Evolutionary conservation across 2,113 vertebrate species (phyloP).

Genomic region (Apteryx owenii): DNA sequence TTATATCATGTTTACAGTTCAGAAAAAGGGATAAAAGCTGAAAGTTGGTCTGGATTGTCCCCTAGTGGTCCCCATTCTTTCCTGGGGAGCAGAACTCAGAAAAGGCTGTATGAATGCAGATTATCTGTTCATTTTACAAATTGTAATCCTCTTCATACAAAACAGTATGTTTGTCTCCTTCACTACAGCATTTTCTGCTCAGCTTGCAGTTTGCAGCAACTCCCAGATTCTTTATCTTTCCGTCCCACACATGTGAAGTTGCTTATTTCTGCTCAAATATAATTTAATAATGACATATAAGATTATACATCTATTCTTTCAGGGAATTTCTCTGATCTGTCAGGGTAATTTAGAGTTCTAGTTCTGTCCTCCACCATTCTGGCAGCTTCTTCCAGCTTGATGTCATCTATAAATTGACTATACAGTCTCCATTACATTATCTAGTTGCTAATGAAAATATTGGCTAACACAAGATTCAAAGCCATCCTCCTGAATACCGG

Average conservation of each 20-base stretch:
- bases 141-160: not conserved
- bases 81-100: conserved; percentile 14
- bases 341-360: not conserved
- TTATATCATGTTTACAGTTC: conserved; percentile 62
- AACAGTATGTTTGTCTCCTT: not conserved
- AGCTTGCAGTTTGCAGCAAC: not conserved
- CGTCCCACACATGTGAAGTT: not conserved
- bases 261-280: not conserved
- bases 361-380: not conserved
- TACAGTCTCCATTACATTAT: not conserved
- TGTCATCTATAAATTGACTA: not conserved
- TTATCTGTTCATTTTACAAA: not conserved
- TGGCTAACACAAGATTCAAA: not conserved
- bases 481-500: not conserved
- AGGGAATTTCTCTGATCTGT: not conserved
- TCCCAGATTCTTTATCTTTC: not conserved
- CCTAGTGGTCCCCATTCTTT: conserved; percentile 59
- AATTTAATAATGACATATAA: not conserved
- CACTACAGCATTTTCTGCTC: not conserved
- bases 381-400: not conserved
- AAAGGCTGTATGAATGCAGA: not conserved
- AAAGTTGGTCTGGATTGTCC: conserved; percentile 58
- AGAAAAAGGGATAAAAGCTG: conserved; percentile 19
- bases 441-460: not conserved
- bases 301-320: not conserved